Base-by-base conservation (phyloP, 2,113 vertebrate genomes). In the Tachuris rubrigastra region DNA sequence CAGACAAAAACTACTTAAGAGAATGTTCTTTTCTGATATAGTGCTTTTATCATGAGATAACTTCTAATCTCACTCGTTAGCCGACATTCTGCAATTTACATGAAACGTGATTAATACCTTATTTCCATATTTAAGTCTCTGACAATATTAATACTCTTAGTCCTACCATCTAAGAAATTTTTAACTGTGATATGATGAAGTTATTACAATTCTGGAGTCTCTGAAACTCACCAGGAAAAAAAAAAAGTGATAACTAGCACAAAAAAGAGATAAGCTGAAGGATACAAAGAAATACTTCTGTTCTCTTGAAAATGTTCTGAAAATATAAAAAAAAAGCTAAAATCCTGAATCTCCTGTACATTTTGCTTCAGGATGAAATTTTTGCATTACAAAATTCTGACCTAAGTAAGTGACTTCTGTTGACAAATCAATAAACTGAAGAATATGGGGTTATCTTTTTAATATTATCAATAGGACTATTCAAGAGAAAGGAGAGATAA, bases 61-160 rank as follows among this genome's bases (percentile, higher is more conserved):
- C 30, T 86, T 90, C 72, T 95, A 90, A 93, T 96, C 79, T 95
- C 76, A 63, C 35, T 59, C 22, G 1, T 92, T 93, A 93, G 60
- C 63, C 68, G 42, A 62, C 12, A 4, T 74, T 88, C 59, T 74
- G 59, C 92, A 93, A 94, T 90, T 96, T 92, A 86, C 60, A 80
- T 39, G 50, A 74, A 62, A 86, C 2, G 31, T 88, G 68, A 95
- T 95, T 94, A 95, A 92, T 88, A 62, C 12, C 12, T 23, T 49
- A 86, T 94, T 94, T 95, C 83, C 87, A 87, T 91, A 91, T 89
- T 95, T 92, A 93, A 89, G 53, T 60, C 68, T 67, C 77, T 91
- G 81, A 76, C 44, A 85, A 89, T 91, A 95, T 87, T 92, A 91
- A 74, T 82, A 58, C 73, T 75, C n/a, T 71, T 85, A 85, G 65